Conservation (phyloP, 2,888 invertebrate species). For the Napeogenes sylphis region DNA sequence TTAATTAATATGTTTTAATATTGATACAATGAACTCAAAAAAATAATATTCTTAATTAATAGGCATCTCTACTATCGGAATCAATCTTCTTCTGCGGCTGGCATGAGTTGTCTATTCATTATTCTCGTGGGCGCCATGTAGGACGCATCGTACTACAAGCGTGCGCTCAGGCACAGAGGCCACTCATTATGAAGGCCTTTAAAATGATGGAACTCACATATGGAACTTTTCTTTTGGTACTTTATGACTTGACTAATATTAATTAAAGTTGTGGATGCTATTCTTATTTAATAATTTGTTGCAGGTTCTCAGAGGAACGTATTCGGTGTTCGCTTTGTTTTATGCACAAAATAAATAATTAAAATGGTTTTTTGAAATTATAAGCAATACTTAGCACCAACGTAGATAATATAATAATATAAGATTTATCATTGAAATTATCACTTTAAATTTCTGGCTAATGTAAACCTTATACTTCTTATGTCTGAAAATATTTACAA, state of each 20-base stretch:
- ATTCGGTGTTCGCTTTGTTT: constrained; percentile 64
- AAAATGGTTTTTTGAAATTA: too few relatives aligned
- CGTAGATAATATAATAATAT: too few relatives aligned
- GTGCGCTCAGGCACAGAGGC: constrained; percentile 56
- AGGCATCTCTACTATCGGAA: constrained; percentile 61
- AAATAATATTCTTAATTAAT: constrained; percentile 21
- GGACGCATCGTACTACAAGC: constrained; percentile 53
- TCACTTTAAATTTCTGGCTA: too few relatives aligned
- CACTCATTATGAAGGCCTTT: constrained; percentile 68
- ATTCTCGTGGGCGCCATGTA: constrained; percentile 38
- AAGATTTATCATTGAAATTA: too few relatives aligned
- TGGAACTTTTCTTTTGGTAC: constrained; percentile 56
- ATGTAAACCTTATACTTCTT: too few relatives aligned
- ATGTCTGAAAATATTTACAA: too few relatives aligned
- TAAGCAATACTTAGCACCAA: too few relatives aligned
- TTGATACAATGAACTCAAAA: not conserved
- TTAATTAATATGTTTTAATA: constrained; percentile 1
- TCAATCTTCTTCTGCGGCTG: constrained; percentile 68
- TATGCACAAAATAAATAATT: constrained; percentile 48
- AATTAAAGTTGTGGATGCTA: not conserved
- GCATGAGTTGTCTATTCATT: constrained; percentile 45
- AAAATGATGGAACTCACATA: constrained; percentile 66
- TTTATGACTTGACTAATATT: constrained; percentile 7
- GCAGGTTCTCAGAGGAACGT: constrained; percentile 61
- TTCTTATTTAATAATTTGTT: constrained; percentile 33